Evolutionary conservation across 2,888 invertebrate genomes (phyloP), one percentile per base, ranked within the genome.

Genomic region (Chironomus riparius): DNA sequence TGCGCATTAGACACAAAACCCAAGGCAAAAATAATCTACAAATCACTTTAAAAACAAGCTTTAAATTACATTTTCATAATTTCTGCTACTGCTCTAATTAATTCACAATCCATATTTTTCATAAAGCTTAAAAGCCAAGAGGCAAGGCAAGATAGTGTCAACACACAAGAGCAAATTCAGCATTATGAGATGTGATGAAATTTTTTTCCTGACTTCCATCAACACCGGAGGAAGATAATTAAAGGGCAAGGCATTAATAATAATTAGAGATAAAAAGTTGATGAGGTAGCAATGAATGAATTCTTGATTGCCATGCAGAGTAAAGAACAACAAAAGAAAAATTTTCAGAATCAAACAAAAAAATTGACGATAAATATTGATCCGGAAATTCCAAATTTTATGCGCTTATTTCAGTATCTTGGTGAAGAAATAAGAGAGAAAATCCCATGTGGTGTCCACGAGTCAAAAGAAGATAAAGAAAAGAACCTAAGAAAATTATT

Each of bases 371-470:
- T 56, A 56, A 56, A 56, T 56, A 56, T 56, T 62, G 56, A 72
- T 72, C 72, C 72, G 72, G 72, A 72, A 72, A 72, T 72, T 38
- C 72, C 72, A 62, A 62, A 38, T 72, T 72, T 72, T 72, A 72
- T 38, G 72, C 56, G 18, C 50, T 62, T 28, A 47, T 72, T 47
- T 21, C 47, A 38, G 38, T 10, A 38, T 38, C 38, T 38, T 38
- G 10, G 38, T 10, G 38, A 10, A 38, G 10, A 38, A 38, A 28
- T 1, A 28, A 38, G 2, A 38, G 10, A 15, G n/a, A 15, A 56
- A 56, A 56, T 18, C 21, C 28, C 47, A 21, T 68, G 68, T n/a
- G 28, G 68, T 68, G 61, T 61, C 7, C 72, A 62, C 62, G 72
- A 72, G 71, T 72, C 72, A 72, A 68, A 10, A 38, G 38, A 38